phyloP scores from a whole-genome alignment of 2,888 invertebrate genomes.

The Shargacucullia verbasci region DNA sequence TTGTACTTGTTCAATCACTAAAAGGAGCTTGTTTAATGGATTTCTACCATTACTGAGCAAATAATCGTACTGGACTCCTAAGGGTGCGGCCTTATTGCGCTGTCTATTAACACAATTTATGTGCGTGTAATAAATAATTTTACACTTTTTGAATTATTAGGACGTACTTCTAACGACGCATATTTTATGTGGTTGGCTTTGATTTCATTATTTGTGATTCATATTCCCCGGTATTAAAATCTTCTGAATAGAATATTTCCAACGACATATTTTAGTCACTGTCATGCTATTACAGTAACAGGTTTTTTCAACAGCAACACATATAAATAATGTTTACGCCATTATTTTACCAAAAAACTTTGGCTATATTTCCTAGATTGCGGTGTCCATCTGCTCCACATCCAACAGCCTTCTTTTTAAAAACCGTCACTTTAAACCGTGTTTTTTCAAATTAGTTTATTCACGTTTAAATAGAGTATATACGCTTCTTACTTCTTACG shows the following conservation, averaged over 20 bases:
- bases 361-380: no score
- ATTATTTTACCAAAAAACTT: no score
- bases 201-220: constrained; percentile 21
- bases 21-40: constrained; percentile 88
- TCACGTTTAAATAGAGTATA: no score
- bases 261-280: constrained; percentile 21
- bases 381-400: no score
- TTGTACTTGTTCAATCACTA: constrained; percentile 86
- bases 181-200: constrained; percentile 31
- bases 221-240: constrained; percentile 34
- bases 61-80: constrained; percentile 85
- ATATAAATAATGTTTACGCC: no score
- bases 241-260: constrained; percentile 5
- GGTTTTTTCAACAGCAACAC: no score
- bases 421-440: no score
- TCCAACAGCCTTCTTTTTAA: no score
- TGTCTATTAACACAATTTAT: constrained; percentile 52
- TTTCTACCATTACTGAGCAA: constrained; percentile 88
- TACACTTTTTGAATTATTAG: constrained; percentile 36
- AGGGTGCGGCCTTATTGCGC: constrained; percentile 68
- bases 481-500: no score
- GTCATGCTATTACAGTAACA: no score
- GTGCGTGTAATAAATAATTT: constrained; percentile 46
- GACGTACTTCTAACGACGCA: constrained; percentile 36
- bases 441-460: no score